These are phyloP conservation scores for Sylvicola cinctus DNA, from an alignment of 2,888 invertebrate species.

Conservation along the genomic window DNA sequence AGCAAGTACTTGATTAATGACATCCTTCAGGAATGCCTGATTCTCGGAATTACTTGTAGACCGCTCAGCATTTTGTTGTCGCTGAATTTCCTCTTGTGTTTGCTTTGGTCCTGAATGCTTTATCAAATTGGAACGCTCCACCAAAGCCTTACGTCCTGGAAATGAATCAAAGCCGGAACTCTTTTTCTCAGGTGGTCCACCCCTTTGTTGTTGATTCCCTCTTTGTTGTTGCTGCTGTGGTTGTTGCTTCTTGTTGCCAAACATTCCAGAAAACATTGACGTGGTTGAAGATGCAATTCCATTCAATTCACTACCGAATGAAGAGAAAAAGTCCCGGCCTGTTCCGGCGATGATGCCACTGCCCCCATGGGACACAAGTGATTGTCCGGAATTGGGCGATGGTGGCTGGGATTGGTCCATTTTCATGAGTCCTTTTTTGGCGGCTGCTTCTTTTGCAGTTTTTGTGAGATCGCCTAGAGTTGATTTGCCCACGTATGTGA, in stretches of 20 bases:
- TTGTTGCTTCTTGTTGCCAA: conserved; percentile 45
- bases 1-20: conserved; percentile 28
- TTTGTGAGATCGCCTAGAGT: conserved; percentile 79
- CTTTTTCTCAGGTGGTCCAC: conserved; percentile 16
- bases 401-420: conserved; percentile 21
- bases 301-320: conserved; percentile 81
- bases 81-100: conserved; percentile 43
- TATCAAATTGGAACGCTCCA: conserved; percentile 76
- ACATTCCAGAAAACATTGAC: conserved; percentile 86
- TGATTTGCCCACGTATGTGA: conserved; percentile 76
- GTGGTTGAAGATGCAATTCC: conserved; percentile 83
- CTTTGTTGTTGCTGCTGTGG: conserved; percentile 15
- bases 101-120: conserved; percentile 53
- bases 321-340: conserved; percentile 68
- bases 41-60: conserved; percentile 71
- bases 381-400: conserved; percentile 12
- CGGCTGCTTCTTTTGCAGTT: conserved; percentile 71
- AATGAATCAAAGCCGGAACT: conserved; percentile 46
- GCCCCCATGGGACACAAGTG: conserved; percentile 21
- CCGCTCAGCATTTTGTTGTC: conserved; percentile 45
- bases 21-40: conserved; percentile 83
- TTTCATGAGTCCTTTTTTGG: conserved; percentile 68
- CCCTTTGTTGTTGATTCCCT: conserved; percentile 22
- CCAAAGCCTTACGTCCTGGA: conserved; percentile 62
- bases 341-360: conserved; percentile 32